A percentile compares a stretch with the other conserved stretches of the same genome.
Conservation (phyloP, 2,888 invertebrate species). For the Oscheius sp. region DNA sequence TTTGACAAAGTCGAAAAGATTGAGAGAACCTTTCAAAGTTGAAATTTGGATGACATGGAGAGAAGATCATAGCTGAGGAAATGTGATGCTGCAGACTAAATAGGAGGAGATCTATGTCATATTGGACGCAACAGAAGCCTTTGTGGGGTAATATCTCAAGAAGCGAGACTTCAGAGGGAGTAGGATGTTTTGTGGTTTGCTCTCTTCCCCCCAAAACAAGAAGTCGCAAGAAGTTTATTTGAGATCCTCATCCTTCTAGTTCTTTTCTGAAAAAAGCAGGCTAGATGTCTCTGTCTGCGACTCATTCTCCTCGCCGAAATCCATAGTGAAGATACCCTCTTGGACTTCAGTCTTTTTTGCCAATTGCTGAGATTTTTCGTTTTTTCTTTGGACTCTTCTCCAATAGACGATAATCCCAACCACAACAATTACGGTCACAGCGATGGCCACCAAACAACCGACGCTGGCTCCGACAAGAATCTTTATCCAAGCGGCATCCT, state of each 20-base stretch:
- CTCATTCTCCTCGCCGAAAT: background rate
- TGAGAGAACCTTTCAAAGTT: too few relatives aligned
- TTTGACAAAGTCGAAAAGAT: too few relatives aligned
- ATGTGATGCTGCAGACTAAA: too few relatives aligned
- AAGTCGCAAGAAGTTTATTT: background rate
- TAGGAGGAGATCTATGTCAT: background rate
- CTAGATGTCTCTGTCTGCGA: too few relatives aligned
- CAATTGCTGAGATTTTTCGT: conserved; percentile 2
- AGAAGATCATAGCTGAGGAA: too few relatives aligned
- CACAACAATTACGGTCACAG: background rate
- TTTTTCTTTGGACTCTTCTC: background rate
- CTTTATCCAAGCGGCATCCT: background rate
- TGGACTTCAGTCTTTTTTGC: background rate
- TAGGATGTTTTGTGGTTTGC: background rate
- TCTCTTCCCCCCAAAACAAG: background rate
- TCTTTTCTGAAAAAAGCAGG: too few relatives aligned
- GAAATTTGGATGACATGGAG: too few relatives aligned
- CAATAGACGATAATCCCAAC: background rate
- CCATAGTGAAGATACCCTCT: background rate
- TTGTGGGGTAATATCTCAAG: background rate
- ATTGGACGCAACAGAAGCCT: background rate
- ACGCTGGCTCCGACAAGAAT: conserved; percentile 7
- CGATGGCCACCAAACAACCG: background rate
- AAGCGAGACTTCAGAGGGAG: background rate
- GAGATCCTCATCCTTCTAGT: background rate